Evolutionary conservation across 1,140 invertebrate species (phyloP).

Genomic region (Pectinophora gossypiella): DNA sequence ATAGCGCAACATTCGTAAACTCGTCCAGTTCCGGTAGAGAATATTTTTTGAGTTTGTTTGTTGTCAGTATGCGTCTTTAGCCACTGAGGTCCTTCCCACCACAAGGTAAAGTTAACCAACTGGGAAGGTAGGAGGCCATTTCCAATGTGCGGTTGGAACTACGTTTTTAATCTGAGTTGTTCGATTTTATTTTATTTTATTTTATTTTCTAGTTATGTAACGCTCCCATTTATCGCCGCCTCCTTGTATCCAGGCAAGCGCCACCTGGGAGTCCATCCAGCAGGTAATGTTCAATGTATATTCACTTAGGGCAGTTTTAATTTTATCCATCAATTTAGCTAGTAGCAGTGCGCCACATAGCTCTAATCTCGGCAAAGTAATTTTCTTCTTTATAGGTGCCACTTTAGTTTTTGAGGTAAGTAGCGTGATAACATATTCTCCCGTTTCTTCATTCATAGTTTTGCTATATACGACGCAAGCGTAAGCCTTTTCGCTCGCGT

Average conservation of each 20-base stretch:
- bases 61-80: constrained; percentile 1
- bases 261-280: constrained; percentile 40
- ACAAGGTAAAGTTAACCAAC: constrained; percentile 15
- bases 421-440: constrained; percentile 17
- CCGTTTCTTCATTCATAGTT: constrained; percentile 19
- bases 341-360: constrained; percentile 57
- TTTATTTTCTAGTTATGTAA: constrained; percentile 49
- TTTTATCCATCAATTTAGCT: constrained; percentile 30
- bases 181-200: constrained; percentile 20
- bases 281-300: constrained; percentile 6
- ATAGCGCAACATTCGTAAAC: neutral
- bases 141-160: constrained; percentile 23
- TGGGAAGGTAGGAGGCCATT: constrained; percentile 17
- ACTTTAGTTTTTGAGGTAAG: constrained; percentile 55
- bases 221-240: constrained; percentile 28
- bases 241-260: constrained; percentile 38
- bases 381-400: constrained; percentile 52
- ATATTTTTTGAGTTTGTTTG: neutral
- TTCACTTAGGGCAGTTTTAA: constrained; percentile 13
- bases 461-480: constrained; percentile 34
- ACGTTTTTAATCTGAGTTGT: no score
- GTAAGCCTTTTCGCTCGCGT: constrained; percentile 31
- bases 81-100: constrained; percentile 23
- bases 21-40: neutral
- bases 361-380: constrained; percentile 66